Base-by-base conservation (phyloP, 1,140 invertebrate species). In the Plutomurus gul region DNA sequence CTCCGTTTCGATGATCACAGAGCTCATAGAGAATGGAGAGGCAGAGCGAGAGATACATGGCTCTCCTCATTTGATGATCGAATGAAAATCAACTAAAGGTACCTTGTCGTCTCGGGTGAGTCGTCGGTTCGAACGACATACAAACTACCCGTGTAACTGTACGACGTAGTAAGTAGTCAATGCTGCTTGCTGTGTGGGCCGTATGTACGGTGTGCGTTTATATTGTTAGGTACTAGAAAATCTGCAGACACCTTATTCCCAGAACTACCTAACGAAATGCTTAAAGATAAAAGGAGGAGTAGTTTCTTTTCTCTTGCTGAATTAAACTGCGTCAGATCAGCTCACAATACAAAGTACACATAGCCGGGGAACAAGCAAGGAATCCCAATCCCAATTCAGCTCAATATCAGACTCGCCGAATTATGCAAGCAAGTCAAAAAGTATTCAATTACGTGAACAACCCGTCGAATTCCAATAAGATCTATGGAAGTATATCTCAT, bases 391-490 rank as follows among this genome's bases (percentile, higher is more conserved):
- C 56, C 30, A 71, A 65, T 65, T 65, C 56, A 65, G 56, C 46
- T 71, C 51, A 77, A 77, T 77, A 71, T 77, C 76, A 37, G 56
- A 65, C 36, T 46, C 37, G 56, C 10, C 76, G 39, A 77, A 78
- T 78, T 80, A 80, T 80, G 74, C 79, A 80, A 80, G 60, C 40
- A 43, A 73, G 73, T 80, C 79, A 80, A 80, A 79, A 80, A 80
- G 79, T 80, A 80, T 80, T 80, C 79, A 80, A 80, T 80, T 80
- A 80, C 79, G 79, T 30, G 79, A 76, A 77, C 75, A 77, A 81
- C 76, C 70, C 76, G 80, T 81, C 80, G 80, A 81, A 81, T 81
- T 81, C 80, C 80, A 81, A 81, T 81, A 81, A 81, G 76, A 78
- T 78, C 43, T 78, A 78, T 73, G 73, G 51, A 77, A 74, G 47